Percentiles rank a stretch among this genome's conserved stretches.
Conservation (phyloP, 2,797 vertebrate species). For the Buceros bicornis region DNA sequence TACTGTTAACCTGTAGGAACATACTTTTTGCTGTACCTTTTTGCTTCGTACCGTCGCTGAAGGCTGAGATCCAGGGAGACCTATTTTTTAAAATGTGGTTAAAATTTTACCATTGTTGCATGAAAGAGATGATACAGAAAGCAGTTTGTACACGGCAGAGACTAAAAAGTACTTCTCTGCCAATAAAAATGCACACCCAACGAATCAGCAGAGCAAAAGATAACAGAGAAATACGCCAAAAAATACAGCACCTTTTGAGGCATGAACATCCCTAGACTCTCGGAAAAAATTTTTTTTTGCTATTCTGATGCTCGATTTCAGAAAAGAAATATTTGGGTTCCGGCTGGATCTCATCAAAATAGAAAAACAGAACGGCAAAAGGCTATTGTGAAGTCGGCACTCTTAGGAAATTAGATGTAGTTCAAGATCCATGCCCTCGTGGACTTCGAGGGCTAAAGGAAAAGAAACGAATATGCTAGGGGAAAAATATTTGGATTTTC, state of each 20-base stretch:
- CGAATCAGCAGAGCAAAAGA: constrained; percentile 48
- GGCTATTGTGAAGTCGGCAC: constrained; percentile 1
- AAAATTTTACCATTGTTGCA: constrained; percentile 61
- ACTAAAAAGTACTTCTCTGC: constrained; percentile 49
- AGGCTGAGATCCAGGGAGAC: constrained; percentile 46
- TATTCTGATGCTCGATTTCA: constrained; percentile 41
- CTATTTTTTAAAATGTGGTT: constrained; percentile 46
- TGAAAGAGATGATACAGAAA: constrained; percentile 68
- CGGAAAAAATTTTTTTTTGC: background rate
- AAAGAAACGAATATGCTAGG: constrained; percentile 54
- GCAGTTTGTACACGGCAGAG: constrained; percentile 52
- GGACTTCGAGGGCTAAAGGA: constrained; percentile 23
- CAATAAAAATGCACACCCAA: constrained; percentile 62
- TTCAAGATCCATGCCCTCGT: constrained; percentile 39
- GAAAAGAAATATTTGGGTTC: constrained; percentile 59
- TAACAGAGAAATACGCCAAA: constrained; percentile 56
- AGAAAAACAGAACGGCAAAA: constrained; percentile 17
- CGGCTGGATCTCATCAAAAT: constrained; percentile 63
- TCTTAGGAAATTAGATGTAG: background rate
- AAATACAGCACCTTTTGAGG: constrained; percentile 53
- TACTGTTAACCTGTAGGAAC: constrained; percentile 63
- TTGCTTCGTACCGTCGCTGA: background rate
- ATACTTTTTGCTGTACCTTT: constrained; percentile 31
- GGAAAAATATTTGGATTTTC: constrained; percentile 56
- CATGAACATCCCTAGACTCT: constrained; percentile 29